Conservation (phyloP, 2,888 invertebrate species). For the Brenthis hecate region DNA sequence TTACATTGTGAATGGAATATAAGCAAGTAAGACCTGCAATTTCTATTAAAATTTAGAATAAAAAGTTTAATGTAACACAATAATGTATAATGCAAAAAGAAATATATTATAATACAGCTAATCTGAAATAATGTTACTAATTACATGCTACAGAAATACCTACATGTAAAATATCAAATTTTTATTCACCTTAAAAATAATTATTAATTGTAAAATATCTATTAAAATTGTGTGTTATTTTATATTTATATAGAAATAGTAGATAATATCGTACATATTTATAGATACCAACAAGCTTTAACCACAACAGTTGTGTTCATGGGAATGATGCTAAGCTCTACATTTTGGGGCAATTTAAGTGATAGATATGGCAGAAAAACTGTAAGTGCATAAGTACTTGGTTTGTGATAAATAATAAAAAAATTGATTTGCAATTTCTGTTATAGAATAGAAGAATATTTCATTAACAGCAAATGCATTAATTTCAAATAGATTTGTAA, state of each 20-base stretch:
- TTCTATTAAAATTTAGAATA: not conserved
- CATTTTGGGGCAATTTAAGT: slow-evolving; percentile 97
- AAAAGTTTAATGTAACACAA: not conserved
- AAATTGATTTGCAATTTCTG: not conserved
- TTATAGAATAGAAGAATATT: not conserved
- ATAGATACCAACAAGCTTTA: slow-evolving; percentile 93
- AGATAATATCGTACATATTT: slow-evolving; percentile 34
- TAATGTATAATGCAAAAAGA: no score
- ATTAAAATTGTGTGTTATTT: not conserved
- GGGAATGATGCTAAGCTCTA: slow-evolving; percentile 98
- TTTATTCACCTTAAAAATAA: not conserved
- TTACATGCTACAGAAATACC: no score
- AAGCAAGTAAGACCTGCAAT: slow-evolving; percentile 77
- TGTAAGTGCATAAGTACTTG: slow-evolving; percentile 71
- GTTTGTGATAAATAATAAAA: not conserved
- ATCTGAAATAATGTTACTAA: no score
- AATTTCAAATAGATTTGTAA: no score
- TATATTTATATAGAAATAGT: not conserved
- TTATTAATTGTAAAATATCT: not conserved
- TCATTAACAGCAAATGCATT: no score
- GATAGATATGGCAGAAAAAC: slow-evolving; percentile 95
- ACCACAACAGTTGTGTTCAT: slow-evolving; percentile 96
- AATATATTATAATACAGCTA: no score
- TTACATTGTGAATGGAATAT: slow-evolving; percentile 98
- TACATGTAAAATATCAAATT: no score